phyloP scores from a whole-genome alignment of 1,140 invertebrate species.

The Apocrypta bakeri region DNA sequence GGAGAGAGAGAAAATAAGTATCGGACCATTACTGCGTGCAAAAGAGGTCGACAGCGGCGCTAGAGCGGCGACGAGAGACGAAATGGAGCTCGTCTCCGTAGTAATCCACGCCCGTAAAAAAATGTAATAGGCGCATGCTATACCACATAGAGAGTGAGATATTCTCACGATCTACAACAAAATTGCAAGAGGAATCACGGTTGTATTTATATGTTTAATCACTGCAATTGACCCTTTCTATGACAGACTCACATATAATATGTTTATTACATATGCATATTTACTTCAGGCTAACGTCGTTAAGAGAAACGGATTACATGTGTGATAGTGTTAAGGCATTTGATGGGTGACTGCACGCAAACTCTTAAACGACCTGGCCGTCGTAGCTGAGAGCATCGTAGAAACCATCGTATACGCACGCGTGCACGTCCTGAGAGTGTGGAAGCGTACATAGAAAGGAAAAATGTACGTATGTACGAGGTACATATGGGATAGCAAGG shows the following conservation, averaged over 20 bases:
- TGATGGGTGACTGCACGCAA: background rate
- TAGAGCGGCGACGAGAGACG: slow-evolving; percentile 19
- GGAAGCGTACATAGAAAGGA: background rate
- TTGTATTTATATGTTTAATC: background rate
- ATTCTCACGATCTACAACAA: slow-evolving; percentile 40
- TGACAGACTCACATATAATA: background rate
- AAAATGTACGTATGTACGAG: background rate
- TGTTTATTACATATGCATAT: background rate
- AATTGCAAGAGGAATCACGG: slow-evolving; percentile 45
- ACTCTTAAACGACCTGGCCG: background rate
- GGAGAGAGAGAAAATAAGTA: slow-evolving; percentile 2
- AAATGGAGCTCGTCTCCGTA: slow-evolving; percentile 22
- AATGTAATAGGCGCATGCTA: slow-evolving; percentile 15
- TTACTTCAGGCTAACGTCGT: too few relatives aligned
- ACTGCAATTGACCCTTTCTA: slow-evolving; percentile 2
- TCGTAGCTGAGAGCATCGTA: slow-evolving; percentile 1
- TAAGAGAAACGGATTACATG: slow-evolving; percentile 22
- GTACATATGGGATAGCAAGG: slow-evolving; percentile 28
- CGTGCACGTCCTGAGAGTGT: background rate
- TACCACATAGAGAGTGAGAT: slow-evolving; percentile 1
- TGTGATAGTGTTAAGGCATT: background rate
- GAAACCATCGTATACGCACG: background rate
- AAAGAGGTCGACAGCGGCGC: slow-evolving; percentile 47
- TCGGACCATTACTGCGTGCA: slow-evolving; percentile 35
- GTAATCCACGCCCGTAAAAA: slow-evolving; percentile 43